Evolutionary conservation across 1,140 invertebrate genomes (phyloP).

Genomic region (Sycophila sp.): DNA sequence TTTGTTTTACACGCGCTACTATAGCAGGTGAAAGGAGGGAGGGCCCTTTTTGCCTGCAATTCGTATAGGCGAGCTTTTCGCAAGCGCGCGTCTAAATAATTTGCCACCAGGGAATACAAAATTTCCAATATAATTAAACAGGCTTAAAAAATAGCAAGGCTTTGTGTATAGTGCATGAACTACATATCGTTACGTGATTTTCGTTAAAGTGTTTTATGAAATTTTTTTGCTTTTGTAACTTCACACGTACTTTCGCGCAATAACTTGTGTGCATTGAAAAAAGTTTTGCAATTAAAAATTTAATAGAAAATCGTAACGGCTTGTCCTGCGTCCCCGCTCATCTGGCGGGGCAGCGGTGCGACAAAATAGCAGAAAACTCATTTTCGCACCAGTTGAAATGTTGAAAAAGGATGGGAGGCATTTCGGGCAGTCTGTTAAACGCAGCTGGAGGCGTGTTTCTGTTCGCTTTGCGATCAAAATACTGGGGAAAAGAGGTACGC

Average conservation of each 20-base stretch:
- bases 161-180: too few species aligned
- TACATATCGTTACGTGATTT: too few species aligned
- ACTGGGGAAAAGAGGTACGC: not conserved
- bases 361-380: constrained; percentile 19
- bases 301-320: constrained; percentile 13
- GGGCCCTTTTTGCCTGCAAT: not conserved
- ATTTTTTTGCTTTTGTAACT: too few species aligned
- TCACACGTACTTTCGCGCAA: too few species aligned
- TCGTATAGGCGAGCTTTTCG: not conserved
- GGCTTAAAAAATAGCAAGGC: too few species aligned
- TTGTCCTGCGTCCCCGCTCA: not conserved
- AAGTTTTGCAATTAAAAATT: too few species aligned
- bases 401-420: not conserved
- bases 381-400: constrained; percentile 12
- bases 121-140: too few species aligned
- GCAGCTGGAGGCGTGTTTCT: constrained; percentile 11
- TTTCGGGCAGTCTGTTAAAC: constrained; percentile 6
- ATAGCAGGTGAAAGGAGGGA: not conserved
- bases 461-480: not conserved
- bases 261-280: too few species aligned
- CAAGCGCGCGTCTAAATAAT: too few species aligned
- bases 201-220: too few species aligned
- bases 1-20: not conserved
- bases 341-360: not conserved
- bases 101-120: too few species aligned